These are phyloP conservation scores for Ochotona princeps DNA, from an alignment of 2,113 vertebrate genomes.

Conservation along the genomic window DNA sequence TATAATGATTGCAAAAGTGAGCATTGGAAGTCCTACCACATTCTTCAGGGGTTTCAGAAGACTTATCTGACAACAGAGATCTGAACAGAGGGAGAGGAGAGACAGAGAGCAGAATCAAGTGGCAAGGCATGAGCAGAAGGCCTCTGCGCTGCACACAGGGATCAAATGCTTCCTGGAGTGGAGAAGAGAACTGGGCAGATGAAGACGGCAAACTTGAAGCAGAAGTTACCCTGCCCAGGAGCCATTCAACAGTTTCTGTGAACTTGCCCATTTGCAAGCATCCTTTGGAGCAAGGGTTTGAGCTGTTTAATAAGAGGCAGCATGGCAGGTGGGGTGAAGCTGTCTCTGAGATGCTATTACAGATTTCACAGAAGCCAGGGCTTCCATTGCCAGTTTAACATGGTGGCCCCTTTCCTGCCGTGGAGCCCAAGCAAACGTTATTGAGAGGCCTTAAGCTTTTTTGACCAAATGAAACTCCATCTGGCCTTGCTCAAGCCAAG, in stretches of 20 bases:
- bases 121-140: not conserved
- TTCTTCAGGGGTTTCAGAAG: not conserved
- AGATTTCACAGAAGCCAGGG: conserved; percentile 51
- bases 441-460: conserved; percentile 57
- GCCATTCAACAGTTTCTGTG: conserved; percentile 51
- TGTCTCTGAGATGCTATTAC: conserved; percentile 75
- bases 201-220: conserved; percentile 69
- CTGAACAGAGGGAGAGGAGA: not conserved
- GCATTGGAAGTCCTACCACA: not conserved
- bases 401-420: conserved; percentile 66
- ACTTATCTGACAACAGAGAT: not conserved
- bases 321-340: conserved; percentile 67
- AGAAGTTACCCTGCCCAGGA: conserved; percentile 68
- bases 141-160: not conserved
- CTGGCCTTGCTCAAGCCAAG: conserved; percentile 23
- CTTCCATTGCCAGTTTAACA: conserved; percentile 70
- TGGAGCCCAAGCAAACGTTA: conserved; percentile 58
- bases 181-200: conserved; percentile 2
- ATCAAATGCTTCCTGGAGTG: not conserved
- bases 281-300: conserved; percentile 56
- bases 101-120: not conserved
- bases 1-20: not conserved
- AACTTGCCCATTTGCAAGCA: conserved; percentile 21
- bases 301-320: conserved; percentile 59
- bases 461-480: not conserved